These are phyloP conservation scores for Phycodurus eques DNA, from an alignment of 2,113 vertebrate species.

Conservation along the genomic window DNA sequence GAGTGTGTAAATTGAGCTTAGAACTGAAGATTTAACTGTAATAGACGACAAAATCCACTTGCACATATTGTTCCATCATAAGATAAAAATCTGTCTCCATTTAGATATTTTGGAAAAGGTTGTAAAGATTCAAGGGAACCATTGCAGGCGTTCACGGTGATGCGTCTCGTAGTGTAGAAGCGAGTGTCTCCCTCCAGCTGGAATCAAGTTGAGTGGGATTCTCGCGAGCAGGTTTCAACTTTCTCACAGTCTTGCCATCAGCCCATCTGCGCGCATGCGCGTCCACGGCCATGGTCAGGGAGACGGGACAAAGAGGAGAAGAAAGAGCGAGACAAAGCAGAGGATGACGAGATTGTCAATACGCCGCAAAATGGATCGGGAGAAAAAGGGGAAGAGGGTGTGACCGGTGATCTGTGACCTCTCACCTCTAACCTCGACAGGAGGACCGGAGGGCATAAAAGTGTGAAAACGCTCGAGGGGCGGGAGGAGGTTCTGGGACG, in stretches of 20 bases:
- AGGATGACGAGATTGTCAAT: constrained; percentile 22
- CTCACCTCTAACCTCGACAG: constrained; percentile 43
- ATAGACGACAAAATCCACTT: background rate
- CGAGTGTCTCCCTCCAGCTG: background rate
- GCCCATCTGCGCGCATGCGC: background rate
- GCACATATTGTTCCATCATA: background rate
- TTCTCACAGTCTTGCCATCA: constrained; percentile 12
- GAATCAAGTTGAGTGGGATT: constrained; percentile 19
- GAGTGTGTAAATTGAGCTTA: background rate
- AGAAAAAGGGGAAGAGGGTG: constrained; percentile 19
- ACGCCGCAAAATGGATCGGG: constrained; percentile 14
- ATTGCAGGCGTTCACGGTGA: background rate
- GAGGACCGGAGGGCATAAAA: constrained; percentile 5
- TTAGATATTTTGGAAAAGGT: background rate
- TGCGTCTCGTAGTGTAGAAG: background rate
- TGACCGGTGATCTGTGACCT: constrained; percentile 49
- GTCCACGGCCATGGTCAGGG: constrained; percentile 23
- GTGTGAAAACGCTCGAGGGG: constrained; percentile 33
- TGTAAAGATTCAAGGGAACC: background rate
- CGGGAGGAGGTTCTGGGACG: constrained; percentile 16
- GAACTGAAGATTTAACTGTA: background rate
- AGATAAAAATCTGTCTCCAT: background rate
- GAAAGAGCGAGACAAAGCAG: constrained; percentile 16
- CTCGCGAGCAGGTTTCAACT: background rate
- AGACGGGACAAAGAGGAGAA: constrained; percentile 32